Percentiles rank a stretch among this genome's conserved stretches.
phyloP scores from a whole-genome alignment of 2,113 vertebrate species.

The Pimephales promelas region DNA sequence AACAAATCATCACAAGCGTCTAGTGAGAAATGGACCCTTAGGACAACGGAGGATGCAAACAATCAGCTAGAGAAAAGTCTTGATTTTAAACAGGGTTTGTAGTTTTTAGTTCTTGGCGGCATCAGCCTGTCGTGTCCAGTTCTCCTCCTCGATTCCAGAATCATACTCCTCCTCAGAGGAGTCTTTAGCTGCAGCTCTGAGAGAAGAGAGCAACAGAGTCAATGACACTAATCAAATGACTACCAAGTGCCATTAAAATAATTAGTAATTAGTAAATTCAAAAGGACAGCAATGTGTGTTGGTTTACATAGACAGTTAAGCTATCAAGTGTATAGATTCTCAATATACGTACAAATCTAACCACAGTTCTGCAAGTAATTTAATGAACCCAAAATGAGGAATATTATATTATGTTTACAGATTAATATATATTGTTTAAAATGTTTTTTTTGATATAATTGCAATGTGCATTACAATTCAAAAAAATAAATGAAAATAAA shows the following conservation, averaged over 20 bases:
- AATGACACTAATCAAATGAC: background rate
- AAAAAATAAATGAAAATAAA: too few relatives aligned
- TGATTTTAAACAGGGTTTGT: background rate
- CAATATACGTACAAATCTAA: background rate
- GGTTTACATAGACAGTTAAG: background rate
- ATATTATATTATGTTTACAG: background rate
- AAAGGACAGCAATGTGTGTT: background rate
- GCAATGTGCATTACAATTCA: too few relatives aligned
- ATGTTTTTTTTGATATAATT: background rate
- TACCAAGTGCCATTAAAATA: background rate
- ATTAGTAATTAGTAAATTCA: background rate
- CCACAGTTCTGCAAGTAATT: background rate
- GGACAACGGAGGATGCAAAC: slow-evolving; percentile 5
- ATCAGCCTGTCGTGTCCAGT: slow-evolving; percentile 86
- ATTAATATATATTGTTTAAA: background rate
- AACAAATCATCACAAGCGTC: slow-evolving; percentile 1
- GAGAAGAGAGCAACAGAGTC: slow-evolving; percentile 55
- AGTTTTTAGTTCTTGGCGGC: slow-evolving; percentile 83
- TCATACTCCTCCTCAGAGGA: slow-evolving; percentile 86
- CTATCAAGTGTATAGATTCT: background rate
- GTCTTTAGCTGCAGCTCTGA: slow-evolving; percentile 83
- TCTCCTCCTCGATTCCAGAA: slow-evolving; percentile 88
- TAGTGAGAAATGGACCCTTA: slow-evolving; percentile 30
- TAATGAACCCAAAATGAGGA: background rate
- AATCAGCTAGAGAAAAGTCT: background rate